Base-by-base conservation (phyloP, 2,113 vertebrate genomes). In the Trichomycterus rosablanca region DNA sequence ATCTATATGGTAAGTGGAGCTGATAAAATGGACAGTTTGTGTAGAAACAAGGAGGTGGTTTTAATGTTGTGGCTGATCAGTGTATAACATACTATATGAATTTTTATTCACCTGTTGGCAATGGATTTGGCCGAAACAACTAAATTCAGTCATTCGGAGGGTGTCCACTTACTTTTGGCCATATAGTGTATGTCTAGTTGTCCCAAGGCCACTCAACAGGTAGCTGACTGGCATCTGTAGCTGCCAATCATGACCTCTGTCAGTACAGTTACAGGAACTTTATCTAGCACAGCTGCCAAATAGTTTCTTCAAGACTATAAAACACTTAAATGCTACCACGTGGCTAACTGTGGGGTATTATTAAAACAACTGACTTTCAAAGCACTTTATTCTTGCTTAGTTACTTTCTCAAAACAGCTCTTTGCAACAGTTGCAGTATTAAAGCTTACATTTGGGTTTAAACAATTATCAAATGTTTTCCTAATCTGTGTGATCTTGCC, bases 131-230 rank as follows among this genome's bases (percentile, higher is more conserved):
- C n/a, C n/a, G n/a, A n/a, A n/a, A n/a, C n/a, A n/a, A n/a, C n/a
- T n/a, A n/a, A n/a, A n/a, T n/a, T n/a, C n/a, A n/a, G n/a, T n/a
- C n/a, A n/a, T n/a, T n/a, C n/a, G n/a, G n/a, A n/a, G n/a, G n/a
- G n/a, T n/a, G n/a, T n/a, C n/a, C n/a, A n/a, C n/a, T n/a, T n/a
- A n/a, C n/a, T n/a, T n/a, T n/a, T n/a, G n/a, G n/a, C n/a, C n/a
- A n/a, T n/a, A n/a, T n/a, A n/a, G n/a, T n/a, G n/a, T 77, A 59
- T 70, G 67, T 77, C 72, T 59, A 50, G 48, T 30, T 30, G 39
- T 54, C 50, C 53, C 60, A 73, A 70, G 59, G 70, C 64, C 63
- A 65, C 59, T 70, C 70, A 76, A 65, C 67, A 75, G 67, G 67
- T 66, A 71, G 65, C 50, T 70, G 66, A 74, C 48, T 70, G 59